A percentile compares a stretch with the other conserved stretches of the same genome.
Conservation (phyloP, 2,113 vertebrate genomes). For the Etheostoma spectabile region DNA sequence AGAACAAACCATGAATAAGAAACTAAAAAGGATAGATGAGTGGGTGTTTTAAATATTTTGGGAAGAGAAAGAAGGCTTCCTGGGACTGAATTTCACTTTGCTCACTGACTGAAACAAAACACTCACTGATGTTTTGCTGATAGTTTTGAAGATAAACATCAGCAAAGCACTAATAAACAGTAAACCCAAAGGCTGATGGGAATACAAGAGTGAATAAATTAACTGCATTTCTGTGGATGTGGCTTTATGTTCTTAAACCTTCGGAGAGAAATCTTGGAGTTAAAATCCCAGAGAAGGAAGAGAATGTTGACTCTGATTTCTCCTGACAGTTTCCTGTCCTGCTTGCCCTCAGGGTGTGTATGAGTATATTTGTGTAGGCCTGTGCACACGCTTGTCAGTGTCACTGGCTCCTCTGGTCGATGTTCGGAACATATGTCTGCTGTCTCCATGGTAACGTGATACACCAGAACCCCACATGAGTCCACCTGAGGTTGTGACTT, state of each 20-base stretch:
- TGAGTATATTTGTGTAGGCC: background rate
- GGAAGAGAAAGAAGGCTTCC: conserved; percentile 13
- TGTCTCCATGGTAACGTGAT: conserved; percentile 74
- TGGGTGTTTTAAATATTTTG: conserved; percentile 35
- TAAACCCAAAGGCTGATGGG: conserved; percentile 61
- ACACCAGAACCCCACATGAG: conserved; percentile 43
- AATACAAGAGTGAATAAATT: conserved; percentile 56
- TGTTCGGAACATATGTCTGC: conserved; percentile 71
- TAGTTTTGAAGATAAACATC: conserved; percentile 59
- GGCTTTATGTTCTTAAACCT: conserved; percentile 50
- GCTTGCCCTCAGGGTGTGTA: conserved; percentile 44
- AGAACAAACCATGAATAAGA: conserved; percentile 19
- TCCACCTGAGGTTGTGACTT: conserved; percentile 53
- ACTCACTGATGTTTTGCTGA: conserved; percentile 45
- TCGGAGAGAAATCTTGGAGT: conserved; percentile 47
- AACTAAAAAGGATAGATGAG: conserved; percentile 40
- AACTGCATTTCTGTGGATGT: conserved; percentile 11
- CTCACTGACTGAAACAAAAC: conserved; percentile 62
- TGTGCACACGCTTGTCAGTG: conserved; percentile 19
- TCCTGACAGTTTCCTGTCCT: conserved; percentile 71
- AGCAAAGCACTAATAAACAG: conserved; percentile 58
- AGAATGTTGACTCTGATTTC: conserved; percentile 72
- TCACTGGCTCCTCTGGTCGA: conserved; percentile 49
- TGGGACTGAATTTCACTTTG: conserved; percentile 53
- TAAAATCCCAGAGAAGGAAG: conserved; percentile 50